Percentiles rank a stretch among this genome's conserved stretches.
phyloP scores from a whole-genome alignment of 2,113 vertebrate species.

The Archilochus colubris region DNA sequence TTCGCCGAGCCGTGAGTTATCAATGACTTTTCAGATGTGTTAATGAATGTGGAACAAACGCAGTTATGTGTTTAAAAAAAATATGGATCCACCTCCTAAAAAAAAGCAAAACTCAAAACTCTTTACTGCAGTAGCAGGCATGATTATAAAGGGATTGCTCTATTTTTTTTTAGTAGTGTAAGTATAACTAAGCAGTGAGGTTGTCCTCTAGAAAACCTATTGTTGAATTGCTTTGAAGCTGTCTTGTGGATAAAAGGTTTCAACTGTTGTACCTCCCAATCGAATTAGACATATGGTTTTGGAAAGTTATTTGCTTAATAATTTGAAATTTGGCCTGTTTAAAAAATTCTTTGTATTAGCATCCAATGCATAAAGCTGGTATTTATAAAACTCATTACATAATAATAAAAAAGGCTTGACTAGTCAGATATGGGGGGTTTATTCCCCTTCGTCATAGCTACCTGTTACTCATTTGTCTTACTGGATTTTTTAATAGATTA shows the following conservation, averaged over 20 bases:
- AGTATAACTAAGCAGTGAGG: constrained; percentile 55
- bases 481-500: constrained; percentile 32
- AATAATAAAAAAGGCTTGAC: constrained; percentile 28
- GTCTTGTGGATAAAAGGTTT: constrained; percentile 43
- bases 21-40: constrained; percentile 88
- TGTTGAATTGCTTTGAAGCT: constrained; percentile 81
- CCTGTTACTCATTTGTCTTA: constrained; percentile 32
- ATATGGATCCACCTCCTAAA: constrained; percentile 48
- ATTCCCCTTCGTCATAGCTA: not conserved
- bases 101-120: constrained; percentile 26
- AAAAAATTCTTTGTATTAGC: constrained; percentile 59
- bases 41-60: constrained; percentile 86
- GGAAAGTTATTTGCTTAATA: constrained; percentile 47
- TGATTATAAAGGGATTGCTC: constrained; percentile 70
- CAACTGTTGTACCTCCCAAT: not conserved
- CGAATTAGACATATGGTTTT: constrained; percentile 23
- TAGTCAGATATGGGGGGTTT: not conserved
- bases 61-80: constrained; percentile 77
- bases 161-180: constrained; percentile 61
- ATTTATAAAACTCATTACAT: not conserved
- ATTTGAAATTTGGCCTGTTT: constrained; percentile 63
- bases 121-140: constrained; percentile 76
- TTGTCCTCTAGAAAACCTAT: constrained; percentile 79
- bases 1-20: constrained; percentile 90
- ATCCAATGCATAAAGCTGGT: constrained; percentile 11